Conservation (phyloP, 1,140 invertebrate species). For the Condylostylus longicornis region DNA sequence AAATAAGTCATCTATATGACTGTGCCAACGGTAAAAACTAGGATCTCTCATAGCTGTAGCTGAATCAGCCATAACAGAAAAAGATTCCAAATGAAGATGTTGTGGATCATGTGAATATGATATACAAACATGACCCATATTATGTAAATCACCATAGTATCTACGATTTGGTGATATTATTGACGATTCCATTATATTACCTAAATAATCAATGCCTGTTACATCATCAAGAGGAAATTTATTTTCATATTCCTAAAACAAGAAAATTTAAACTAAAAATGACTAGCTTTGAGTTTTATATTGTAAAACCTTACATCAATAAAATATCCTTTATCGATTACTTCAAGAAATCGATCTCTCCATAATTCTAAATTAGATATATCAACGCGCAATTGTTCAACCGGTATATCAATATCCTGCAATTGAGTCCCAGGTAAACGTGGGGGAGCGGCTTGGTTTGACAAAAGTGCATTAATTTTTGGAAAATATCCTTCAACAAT, state of each 20-base stretch:
- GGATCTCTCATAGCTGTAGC: conserved; percentile 69
- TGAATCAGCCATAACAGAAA: conserved; percentile 52
- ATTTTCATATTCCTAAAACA: conserved; percentile 32
- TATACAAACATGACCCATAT: conserved; percentile 50
- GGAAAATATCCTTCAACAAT: conserved; percentile 41
- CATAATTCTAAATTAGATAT: conserved; percentile 51
- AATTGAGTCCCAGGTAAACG: conserved; percentile 36
- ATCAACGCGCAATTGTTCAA: conserved; percentile 44
- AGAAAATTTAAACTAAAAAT: neutral
- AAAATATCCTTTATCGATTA: conserved; percentile 48
- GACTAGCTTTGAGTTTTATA: neutral
- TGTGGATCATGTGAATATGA: conserved; percentile 58
- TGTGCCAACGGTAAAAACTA: conserved; percentile 72
- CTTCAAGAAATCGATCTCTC: conserved; percentile 51
- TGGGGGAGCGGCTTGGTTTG: conserved; percentile 36
- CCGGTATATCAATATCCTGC: conserved; percentile 42
- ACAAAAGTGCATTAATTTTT: conserved; percentile 36
- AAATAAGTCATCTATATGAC: conserved; percentile 65
- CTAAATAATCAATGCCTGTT: conserved; percentile 62
- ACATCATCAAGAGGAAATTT: conserved; percentile 42
- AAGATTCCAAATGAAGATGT: conserved; percentile 48
- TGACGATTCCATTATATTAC: conserved; percentile 63
- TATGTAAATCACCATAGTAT: conserved; percentile 58
- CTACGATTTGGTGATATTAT: conserved; percentile 50
- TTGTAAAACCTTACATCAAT: conserved; percentile 29